phyloP scores from a whole-genome alignment of 2,113 vertebrate species.

The Hiodon alosoides region DNA sequence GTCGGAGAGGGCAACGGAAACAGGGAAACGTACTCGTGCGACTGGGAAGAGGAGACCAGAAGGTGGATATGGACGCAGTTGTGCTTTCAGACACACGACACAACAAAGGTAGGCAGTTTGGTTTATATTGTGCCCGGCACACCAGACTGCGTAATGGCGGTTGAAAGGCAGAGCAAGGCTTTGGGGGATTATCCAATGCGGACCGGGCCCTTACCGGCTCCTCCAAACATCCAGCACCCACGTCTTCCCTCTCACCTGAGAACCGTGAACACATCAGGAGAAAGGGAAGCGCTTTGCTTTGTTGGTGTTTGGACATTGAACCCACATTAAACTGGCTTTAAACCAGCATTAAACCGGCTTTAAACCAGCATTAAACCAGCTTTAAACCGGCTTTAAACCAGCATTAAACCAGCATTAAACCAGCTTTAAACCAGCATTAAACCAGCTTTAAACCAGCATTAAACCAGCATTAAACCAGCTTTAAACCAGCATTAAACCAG shows the following conservation, averaged over 20 bases:
- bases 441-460: no score
- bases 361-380: no score
- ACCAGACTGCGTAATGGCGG: slow-evolving; percentile 61
- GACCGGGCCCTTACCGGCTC: no score
- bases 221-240: no score
- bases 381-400: no score
- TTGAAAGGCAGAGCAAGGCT: slow-evolving; percentile 60
- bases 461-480: no score
- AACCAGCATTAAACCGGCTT: no score
- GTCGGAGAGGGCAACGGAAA: background rate
- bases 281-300: background rate
- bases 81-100: slow-evolving; percentile 56
- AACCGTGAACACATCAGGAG: background rate
- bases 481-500: no score
- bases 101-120: slow-evolving; percentile 46
- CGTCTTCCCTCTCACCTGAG: slow-evolving; percentile 14
- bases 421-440: no score
- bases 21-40: slow-evolving; percentile 49
- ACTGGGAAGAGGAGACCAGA: slow-evolving; percentile 58
- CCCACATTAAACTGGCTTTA: background rate
- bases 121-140: slow-evolving; percentile 26
- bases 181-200: slow-evolving; percentile 67
- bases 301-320: no score
- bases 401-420: no score
- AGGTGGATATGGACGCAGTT: slow-evolving; percentile 61